Evolutionary conservation across 1,140 invertebrate genomes (phyloP).

Genomic region (Bombus waltoni): DNA sequence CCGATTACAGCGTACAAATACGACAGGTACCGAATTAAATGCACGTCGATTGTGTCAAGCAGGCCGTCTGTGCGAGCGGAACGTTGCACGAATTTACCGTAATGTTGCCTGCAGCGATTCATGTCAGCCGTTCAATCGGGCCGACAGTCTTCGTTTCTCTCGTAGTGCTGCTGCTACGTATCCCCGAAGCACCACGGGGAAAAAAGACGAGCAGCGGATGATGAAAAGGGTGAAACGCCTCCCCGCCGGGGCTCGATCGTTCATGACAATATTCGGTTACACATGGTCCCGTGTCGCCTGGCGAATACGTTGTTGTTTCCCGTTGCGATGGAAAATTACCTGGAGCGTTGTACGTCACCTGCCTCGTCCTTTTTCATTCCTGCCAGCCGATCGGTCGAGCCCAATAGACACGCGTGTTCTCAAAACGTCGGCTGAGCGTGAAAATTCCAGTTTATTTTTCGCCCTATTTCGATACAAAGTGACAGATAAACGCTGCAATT

Average conservation of each 20-base stretch:
- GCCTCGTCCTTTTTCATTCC: constrained; percentile 49
- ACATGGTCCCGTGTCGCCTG: constrained; percentile 33
- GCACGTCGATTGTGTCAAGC: constrained; percentile 43
- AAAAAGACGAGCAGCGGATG: constrained; percentile 40
- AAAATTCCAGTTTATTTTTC: neutral
- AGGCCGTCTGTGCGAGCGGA: neutral
- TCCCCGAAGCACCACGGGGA: neutral
- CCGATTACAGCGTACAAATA: constrained; percentile 39
- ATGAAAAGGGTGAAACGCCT: constrained; percentile 48
- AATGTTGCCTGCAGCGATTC: constrained; percentile 47
- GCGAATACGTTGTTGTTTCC: constrained; percentile 36
- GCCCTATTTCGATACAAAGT: too few relatives aligned
- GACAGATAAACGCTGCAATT: neutral
- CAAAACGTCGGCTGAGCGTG: constrained; percentile 11
- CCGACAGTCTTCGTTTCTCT: constrained; percentile 44
- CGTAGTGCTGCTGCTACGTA: neutral
- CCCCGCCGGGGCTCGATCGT: constrained; percentile 36
- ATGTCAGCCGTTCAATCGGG: constrained; percentile 34
- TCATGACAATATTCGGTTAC: constrained; percentile 56
- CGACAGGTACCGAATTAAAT: constrained; percentile 47
- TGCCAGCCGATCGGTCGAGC: constrained; percentile 20
- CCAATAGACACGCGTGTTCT: constrained; percentile 32
- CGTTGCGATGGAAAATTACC: constrained; percentile 53
- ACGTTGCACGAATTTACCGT: constrained; percentile 35
- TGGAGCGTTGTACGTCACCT: constrained; percentile 43